Evolutionary conservation across 1,140 invertebrate genomes (phyloP).

Genomic region (Brachionus rubens): DNA sequence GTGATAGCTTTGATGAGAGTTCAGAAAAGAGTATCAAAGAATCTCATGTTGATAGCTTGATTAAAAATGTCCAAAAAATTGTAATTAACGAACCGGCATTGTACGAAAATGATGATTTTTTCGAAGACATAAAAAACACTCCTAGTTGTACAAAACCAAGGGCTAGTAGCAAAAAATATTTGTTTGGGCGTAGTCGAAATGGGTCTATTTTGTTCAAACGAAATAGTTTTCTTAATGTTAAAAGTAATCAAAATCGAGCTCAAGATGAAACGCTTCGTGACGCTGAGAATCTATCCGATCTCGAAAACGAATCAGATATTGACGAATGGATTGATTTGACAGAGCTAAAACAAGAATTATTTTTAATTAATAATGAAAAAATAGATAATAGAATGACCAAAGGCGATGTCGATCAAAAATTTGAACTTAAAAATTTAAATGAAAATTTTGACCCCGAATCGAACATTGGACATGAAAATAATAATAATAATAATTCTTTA

Average conservation of each 20-base stretch:
- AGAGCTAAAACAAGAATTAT: background rate
- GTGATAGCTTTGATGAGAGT: background rate
- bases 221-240: background rate
- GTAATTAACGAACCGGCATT: background rate
- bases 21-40: no score
- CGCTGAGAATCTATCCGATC: constrained; percentile 34
- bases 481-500: background rate
- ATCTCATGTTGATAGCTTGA: background rate
- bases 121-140: background rate
- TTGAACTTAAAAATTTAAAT: constrained; percentile 12
- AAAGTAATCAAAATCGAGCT: background rate
- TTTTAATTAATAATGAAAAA: constrained; percentile 20
- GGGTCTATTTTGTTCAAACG: no score
- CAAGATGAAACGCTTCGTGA: constrained; percentile 41
- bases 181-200: no score
- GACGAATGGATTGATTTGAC: constrained; percentile 22
- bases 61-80: no score
- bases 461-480: background rate
- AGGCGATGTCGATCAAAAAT: background rate
- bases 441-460: no score
- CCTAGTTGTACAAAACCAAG: no score
- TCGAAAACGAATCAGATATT: constrained; percentile 11
- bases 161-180: no score
- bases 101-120: constrained; percentile 22
- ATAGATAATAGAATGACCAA: background rate